Base-by-base conservation (phyloP, 2,888 invertebrate genomes). In the Eilema depressum region DNA sequence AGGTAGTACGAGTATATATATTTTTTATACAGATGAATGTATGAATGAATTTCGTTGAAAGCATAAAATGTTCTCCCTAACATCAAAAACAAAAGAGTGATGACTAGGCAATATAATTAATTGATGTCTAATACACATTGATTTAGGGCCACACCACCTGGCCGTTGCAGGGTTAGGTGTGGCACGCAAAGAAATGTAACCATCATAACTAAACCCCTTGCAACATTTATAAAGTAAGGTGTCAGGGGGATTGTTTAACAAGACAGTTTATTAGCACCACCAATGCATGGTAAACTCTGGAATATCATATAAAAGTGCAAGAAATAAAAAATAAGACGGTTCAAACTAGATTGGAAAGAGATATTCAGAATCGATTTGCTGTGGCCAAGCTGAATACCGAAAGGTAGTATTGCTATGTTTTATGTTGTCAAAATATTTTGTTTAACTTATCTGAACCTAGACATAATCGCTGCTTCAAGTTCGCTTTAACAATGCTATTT, bases 131-230 rank as follows among this genome's bases (percentile, higher is more conserved):
- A 83, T 84, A 82, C 78, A 84, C 82, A 85, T 86, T 85, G 86
- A 87, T 87, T 88, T 81, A 79, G 81, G 78, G 77, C 76, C 77
- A 79, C 74, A 77, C 74, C 85, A 88, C 86, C 88, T 86, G 88
- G 86, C 76, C 47, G 72, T 71, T 69, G 69, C 77, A 78, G 85
- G 86, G 80, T 73, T 79, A 81, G 87, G 88, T 83, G 88, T 69
- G 87, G 83, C 69, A 76, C 76, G 75, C 75, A 78, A 68, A 73
- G 25, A 37, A 63, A 28, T 17, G 28, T 30, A 17, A 61, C 80
- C 77, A 78, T 5, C 62, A 41, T 20, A n/a, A 26, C 37, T 66
- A 33, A 63, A 77, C 37, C 76, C 47, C 12, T 56, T 0, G 7
- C 10, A 3, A 37, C 28, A 23, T 60, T 60, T 4, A 25, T 12